These are phyloP conservation scores for Polyommatus icarus DNA, from an alignment of 2,888 invertebrate species.

Conservation along the genomic window DNA sequence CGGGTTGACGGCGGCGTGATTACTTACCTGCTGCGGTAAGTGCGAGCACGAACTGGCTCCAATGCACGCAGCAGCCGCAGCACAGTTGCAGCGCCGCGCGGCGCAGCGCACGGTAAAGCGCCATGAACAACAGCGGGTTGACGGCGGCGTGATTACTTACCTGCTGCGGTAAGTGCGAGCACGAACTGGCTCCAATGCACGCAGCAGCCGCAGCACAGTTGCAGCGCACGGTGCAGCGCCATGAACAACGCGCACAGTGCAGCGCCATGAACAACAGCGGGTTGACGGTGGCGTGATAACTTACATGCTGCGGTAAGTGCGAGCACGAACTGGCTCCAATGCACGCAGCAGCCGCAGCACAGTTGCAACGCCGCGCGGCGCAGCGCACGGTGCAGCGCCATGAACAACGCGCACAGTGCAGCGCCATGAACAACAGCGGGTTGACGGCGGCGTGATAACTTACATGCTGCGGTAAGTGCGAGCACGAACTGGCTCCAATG, in stretches of 20 bases:
- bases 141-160: too few species aligned
- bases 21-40: too few species aligned
- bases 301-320: slow-evolving; percentile 76
- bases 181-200: slow-evolving; percentile 83
- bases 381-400: slow-evolving; percentile 82
- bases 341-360: slow-evolving; percentile 61
- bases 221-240: too few species aligned
- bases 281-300: too few species aligned
- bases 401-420: slow-evolving; percentile 83
- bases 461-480: slow-evolving; percentile 75
- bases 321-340: slow-evolving; percentile 82
- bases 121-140: too few species aligned
- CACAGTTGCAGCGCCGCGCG: too few species aligned
- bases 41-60: too few species aligned
- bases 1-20: too few species aligned
- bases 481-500: slow-evolving; percentile 82
- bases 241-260: too few species aligned
- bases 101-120: too few species aligned
- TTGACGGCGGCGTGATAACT: slow-evolving; percentile 88
- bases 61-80: too few species aligned
- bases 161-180: slow-evolving; percentile 75
- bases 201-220: slow-evolving; percentile 66
- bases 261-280: too few species aligned
- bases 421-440: slow-evolving; percentile 87
- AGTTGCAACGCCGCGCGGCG: slow-evolving; percentile 85